phyloP scores from a whole-genome alignment of 2,888 invertebrate genomes.

The Ariolimax columbianus region DNA sequence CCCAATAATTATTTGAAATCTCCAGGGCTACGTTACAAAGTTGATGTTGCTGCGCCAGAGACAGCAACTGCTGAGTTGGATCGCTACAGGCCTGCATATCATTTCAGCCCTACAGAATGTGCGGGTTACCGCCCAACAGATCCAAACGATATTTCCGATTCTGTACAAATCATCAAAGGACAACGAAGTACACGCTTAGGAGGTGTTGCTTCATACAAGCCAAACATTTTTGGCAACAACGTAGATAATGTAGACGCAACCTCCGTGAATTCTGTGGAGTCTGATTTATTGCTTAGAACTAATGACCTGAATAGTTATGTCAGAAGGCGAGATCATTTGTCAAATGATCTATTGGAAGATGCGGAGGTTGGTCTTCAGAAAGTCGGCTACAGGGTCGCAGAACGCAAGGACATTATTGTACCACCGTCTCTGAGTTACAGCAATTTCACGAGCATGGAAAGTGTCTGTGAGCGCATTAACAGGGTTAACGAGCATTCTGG shows the following conservation, averaged over 20 bases:
- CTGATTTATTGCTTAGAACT: neutral
- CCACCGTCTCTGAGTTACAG: slow-evolving; percentile 34
- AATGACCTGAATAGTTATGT: slow-evolving; percentile 12
- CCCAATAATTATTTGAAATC: neutral
- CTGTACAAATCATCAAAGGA: neutral
- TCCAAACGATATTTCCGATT: neutral
- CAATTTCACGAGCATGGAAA: slow-evolving; percentile 30
- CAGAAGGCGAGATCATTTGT: neutral
- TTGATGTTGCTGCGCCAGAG: neutral
- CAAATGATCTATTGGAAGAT: neutral
- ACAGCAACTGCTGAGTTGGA: neutral
- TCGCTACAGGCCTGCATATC: neutral
- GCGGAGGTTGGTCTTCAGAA: neutral
- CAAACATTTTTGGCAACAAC: neutral
- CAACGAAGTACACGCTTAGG: neutral
- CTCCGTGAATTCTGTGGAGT: slow-evolving; percentile 14
- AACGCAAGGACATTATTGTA: neutral
- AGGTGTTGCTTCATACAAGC: slow-evolving; percentile 2
- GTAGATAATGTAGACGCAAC: neutral
- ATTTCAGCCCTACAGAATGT: neutral
- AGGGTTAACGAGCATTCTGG: slow-evolving; percentile 28
- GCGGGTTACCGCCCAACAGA: neutral
- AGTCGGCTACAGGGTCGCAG: neutral
- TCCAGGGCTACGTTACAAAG: neutral
- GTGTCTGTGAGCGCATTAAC: slow-evolving; percentile 41